phyloP scores from a whole-genome alignment of 2,113 vertebrate genomes.

The Shinisaurus crocodilurus region DNA sequence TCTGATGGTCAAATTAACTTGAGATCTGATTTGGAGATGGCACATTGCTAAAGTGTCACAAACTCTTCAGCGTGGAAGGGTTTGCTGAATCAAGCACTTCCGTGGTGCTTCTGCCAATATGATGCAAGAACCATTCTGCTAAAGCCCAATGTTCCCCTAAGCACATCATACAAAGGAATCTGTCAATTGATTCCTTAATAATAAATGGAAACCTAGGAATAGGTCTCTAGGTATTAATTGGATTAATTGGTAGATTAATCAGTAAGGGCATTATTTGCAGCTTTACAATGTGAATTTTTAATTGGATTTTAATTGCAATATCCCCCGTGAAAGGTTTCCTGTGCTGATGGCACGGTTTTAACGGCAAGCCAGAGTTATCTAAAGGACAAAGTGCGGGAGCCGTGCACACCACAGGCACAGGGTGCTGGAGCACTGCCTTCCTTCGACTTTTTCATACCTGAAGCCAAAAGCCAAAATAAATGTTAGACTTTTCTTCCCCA shows the following conservation, averaged over 20 bases:
- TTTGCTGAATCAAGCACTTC: neutral
- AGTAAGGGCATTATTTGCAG: neutral
- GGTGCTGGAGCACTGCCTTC: neutral
- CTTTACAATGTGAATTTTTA: constrained; percentile 5
- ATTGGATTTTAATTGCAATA: constrained; percentile 19
- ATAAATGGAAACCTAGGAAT: neutral
- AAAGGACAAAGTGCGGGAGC: neutral
- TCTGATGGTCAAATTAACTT: neutral
- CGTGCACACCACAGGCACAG: neutral
- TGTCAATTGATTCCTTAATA: constrained; percentile 4
- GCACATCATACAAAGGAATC: neutral
- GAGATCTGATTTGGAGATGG: neutral
- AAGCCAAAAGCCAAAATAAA: neutral
- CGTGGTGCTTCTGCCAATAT: neutral
- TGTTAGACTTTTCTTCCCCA: neutral
- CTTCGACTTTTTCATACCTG: neutral
- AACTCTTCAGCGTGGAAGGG: no score
- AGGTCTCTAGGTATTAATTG: neutral
- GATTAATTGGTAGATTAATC: neutral
- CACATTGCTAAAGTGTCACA: neutral
- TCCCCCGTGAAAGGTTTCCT: neutral
- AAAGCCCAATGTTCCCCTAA: neutral
- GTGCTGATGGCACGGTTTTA: neutral
- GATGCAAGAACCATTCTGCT: neutral
- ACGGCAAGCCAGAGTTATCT: neutral